phyloP scores from a whole-genome alignment of 2,113 vertebrate genomes.

The Hemichromis elongatus region DNA sequence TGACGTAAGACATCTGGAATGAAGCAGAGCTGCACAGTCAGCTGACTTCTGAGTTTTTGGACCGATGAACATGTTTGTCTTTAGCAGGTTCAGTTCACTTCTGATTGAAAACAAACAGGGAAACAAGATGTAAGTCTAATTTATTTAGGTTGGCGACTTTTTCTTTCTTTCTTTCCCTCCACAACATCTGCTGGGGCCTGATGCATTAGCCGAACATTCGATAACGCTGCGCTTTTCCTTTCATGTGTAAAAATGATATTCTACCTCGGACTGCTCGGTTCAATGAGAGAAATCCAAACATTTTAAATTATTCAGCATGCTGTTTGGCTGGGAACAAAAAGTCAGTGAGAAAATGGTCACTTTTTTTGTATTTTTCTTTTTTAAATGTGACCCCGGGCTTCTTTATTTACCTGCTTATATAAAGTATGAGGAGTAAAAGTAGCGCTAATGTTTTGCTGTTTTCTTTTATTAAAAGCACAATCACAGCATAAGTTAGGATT shows the following conservation, averaged over 20 bases:
- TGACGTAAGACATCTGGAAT: not conserved
- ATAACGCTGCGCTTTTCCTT: slow-evolving; percentile 9
- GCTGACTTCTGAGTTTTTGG: not conserved
- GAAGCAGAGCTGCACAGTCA: not conserved
- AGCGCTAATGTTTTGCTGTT: not conserved
- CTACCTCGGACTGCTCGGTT: slow-evolving; percentile 9
- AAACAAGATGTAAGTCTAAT: slow-evolving; percentile 21
- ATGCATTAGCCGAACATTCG: not conserved
- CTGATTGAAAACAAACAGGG: not conserved
- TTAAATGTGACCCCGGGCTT: not conserved
- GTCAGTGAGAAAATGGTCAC: not conserved
- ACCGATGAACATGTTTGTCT: not conserved
- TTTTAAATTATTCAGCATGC: slow-evolving; percentile 48
- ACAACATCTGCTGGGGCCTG: not conserved
- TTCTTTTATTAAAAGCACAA: not conserved
- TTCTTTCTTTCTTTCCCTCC: accelerated
- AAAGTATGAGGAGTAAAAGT: not conserved
- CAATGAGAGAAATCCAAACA: slow-evolving; percentile 20
- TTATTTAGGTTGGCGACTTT: slow-evolving; percentile 16
- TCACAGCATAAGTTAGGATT: not conserved
- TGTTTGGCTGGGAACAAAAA: not conserved
- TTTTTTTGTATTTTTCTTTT: not conserved
- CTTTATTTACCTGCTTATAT: not conserved
- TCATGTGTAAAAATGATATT: not conserved
- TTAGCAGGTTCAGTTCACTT: not conserved